Base-by-base conservation (phyloP, 2,113 vertebrate genomes). In the Shinisaurus crocodilurus region DNA sequence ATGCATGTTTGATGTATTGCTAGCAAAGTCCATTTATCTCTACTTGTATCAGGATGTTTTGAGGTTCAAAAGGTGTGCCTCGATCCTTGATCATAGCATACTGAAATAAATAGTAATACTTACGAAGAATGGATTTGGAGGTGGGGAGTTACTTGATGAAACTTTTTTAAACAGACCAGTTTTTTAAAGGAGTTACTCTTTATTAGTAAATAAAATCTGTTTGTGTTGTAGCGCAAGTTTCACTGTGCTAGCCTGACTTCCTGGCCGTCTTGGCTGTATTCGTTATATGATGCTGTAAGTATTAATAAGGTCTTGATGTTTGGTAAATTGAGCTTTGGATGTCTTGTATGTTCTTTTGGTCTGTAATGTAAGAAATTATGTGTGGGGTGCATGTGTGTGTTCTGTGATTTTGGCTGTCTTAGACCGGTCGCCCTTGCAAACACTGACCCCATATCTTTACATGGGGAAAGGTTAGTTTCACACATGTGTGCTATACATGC, bases 191-290 rank as follows among this genome's bases (percentile, higher is more conserved):
- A 16, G 3, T 3, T 63, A 9, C 75, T 72, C 8, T 48, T 75
- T 16, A 27, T 9, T 57, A 72, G 32, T 79, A 69, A 87, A 90
- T 34, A 92, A 77, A 91, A 16, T 95, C 88, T 40, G 2, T 20
- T 88, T 96, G 91, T 95, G 2, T 97, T 96, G 89, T 95, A 99
- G 99, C 98, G 98, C 92, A 99, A 98, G 96, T 98, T 99, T 93
- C 97, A 97, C 92, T 98, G 98, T 97, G 99, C 99, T 48, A 98
- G 98, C 95, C 94, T 99, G 97, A 99, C 99, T 0, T 98, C 98
- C 2, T 99, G 99, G 99, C 99, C 99, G 37, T 97, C 98, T 48
- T 99, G 99, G 99, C 98, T 99, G 48, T 99, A 99, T 70, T 98
- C 98, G 13, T 97, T 99, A 1, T 99, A 99, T 90, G 99, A 99